These are phyloP conservation scores for Phainopepla nitens DNA, from an alignment of 2,113 vertebrate genomes.

Conservation along the genomic window DNA sequence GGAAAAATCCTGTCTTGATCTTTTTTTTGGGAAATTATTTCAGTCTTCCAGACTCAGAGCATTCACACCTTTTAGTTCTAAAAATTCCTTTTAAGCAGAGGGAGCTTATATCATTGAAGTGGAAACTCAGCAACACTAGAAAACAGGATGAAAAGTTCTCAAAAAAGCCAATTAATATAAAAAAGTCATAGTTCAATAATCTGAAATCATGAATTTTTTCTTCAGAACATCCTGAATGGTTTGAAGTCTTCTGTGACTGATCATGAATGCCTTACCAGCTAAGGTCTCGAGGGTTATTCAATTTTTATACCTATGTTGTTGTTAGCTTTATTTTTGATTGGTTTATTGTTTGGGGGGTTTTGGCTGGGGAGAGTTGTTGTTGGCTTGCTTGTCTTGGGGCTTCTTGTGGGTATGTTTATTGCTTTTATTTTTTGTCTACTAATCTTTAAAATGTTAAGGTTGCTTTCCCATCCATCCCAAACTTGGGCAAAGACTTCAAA, in stretches of 20 bases:
- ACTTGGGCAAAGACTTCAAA: background rate
- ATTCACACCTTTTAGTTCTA: background rate
- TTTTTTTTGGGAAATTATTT: background rate
- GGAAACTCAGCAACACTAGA: background rate
- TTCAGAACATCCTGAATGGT: background rate
- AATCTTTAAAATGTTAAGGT: background rate
- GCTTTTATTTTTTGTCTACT: background rate
- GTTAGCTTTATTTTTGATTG: background rate
- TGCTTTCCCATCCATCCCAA: background rate
- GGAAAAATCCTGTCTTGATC: background rate
- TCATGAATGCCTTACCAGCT: background rate
- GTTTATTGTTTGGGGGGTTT: background rate
- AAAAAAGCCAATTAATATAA: background rate
- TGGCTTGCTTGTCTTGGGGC: rapidly evolving
- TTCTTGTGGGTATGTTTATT: background rate
- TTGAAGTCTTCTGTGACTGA: background rate
- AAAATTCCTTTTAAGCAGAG: background rate
- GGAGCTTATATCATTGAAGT: background rate
- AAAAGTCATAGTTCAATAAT: background rate
- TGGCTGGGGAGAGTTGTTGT: background rate
- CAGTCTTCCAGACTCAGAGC: background rate
- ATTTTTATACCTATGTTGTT: background rate
- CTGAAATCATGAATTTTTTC: background rate
- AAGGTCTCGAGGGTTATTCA: background rate
- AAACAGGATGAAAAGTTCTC: background rate